Evolutionary conservation across 2,888 invertebrate species (phyloP).

Genomic region (Vanessa cardui): DNA sequence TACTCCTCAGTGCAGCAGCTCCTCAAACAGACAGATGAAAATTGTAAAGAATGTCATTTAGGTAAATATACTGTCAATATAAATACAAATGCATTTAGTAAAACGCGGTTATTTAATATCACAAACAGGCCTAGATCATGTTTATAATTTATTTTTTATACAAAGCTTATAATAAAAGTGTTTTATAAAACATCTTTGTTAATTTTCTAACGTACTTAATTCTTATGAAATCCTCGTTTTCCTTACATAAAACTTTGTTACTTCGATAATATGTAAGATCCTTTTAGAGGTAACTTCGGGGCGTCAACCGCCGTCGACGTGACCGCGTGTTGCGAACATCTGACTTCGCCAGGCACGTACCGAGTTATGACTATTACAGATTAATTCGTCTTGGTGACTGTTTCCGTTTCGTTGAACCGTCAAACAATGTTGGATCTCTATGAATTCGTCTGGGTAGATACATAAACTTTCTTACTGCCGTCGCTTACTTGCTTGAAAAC

Average conservation of each 20-base stretch:
- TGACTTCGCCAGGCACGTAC: slow-evolving; percentile 25
- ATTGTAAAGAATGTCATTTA: too few relatives aligned
- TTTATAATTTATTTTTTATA: too few relatives aligned
- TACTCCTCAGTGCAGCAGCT: too few relatives aligned
- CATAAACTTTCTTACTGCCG: too few relatives aligned
- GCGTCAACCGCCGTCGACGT: slow-evolving; percentile 15
- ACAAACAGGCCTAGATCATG: too few relatives aligned
- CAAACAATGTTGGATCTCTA: not conserved
- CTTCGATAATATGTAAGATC: slow-evolving; percentile 16
- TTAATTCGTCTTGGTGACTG: slow-evolving; percentile 23
- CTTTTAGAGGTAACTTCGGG: slow-evolving; percentile 11
- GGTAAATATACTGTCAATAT: too few relatives aligned
- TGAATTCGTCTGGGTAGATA: not conserved
- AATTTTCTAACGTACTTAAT: not conserved
- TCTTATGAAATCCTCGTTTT: not conserved
- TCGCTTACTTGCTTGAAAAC: too few relatives aligned
- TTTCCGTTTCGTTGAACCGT: slow-evolving; percentile 1
- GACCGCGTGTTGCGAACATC: slow-evolving; percentile 17
- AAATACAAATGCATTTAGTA: too few relatives aligned
- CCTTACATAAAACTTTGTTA: slow-evolving; percentile 7
- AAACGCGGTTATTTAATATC: too few relatives aligned
- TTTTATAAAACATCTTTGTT: not conserved
- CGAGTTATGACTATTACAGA: slow-evolving; percentile 29
- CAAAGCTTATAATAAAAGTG: too few relatives aligned
- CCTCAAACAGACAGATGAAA: too few relatives aligned